phyloP scores from a whole-genome alignment of 2,113 vertebrate species.

The Lophius piscatorius region DNA sequence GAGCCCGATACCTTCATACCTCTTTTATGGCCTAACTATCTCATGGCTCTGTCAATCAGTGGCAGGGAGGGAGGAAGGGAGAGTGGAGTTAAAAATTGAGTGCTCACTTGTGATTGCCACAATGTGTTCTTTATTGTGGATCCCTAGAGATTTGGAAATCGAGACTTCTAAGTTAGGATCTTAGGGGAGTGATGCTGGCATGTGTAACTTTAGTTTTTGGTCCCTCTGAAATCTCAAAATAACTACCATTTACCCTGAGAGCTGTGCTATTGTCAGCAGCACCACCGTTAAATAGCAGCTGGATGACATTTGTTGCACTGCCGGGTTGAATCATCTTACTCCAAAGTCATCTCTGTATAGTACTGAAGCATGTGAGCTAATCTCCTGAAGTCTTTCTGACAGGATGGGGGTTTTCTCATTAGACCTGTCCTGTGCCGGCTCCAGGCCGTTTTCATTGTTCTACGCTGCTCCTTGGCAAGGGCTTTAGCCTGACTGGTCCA shows the following conservation, averaged over 20 bases:
- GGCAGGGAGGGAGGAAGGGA: constrained; percentile 42
- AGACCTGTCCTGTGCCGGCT: constrained; percentile 47
- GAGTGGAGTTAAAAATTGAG: constrained; percentile 6
- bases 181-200: no score
- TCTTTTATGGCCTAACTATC: constrained; percentile 40
- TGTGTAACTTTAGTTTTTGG: constrained; percentile 15
- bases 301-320: constrained; percentile 10
- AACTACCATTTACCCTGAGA: constrained; percentile 16
- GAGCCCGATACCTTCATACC: constrained; percentile 56
- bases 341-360: constrained; percentile 21
- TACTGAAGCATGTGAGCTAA: constrained; percentile 30
- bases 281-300: constrained; percentile 20
- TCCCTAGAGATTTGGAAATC: no score
- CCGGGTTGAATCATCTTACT: constrained; percentile 26
- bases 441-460: constrained; percentile 56
- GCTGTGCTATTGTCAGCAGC: constrained; percentile 8
- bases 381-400: constrained; percentile 31
- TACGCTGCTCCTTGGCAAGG: constrained; percentile 33
- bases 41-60: constrained; percentile 57
- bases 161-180: no score
- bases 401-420: constrained; percentile 41
- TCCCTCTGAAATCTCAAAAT: constrained; percentile 21
- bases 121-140: no score
- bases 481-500: constrained; percentile 37
- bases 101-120: neutral